These are phyloP conservation scores for Pseudonaja textilis DNA, from an alignment of 2,113 vertebrate genomes.

Conservation along the genomic window DNA sequence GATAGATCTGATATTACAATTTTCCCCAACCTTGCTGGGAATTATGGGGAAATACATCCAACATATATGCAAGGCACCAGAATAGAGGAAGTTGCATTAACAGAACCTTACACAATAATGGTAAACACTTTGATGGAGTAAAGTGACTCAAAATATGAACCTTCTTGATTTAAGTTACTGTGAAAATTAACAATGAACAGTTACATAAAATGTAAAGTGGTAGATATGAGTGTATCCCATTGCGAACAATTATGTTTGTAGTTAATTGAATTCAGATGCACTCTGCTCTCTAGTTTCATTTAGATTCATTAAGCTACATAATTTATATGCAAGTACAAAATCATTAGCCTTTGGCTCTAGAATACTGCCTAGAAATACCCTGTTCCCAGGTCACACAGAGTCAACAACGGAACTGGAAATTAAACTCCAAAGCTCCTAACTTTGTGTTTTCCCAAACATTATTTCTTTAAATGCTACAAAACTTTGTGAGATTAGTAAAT, in stretches of 20 bases:
- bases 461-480: slow-evolving; percentile 9
- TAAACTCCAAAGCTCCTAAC: not conserved
- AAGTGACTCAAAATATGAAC: slow-evolving; percentile 10
- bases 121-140: not conserved
- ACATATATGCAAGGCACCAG: not conserved
- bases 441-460: not conserved
- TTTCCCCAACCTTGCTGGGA: not conserved
- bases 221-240: not conserved
- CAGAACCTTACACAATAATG: not conserved
- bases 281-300: slow-evolving; percentile 32
- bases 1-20: not conserved
- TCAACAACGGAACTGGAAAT: slow-evolving; percentile 8
- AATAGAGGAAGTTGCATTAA: not conserved
- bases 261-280: slow-evolving; percentile 5
- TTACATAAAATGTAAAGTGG: not conserved
- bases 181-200: not conserved
- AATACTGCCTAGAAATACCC: not conserved
- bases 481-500: not conserved
- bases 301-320: not conserved
- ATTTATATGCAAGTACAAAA: not conserved
- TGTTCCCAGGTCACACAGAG: slow-evolving; percentile 7
- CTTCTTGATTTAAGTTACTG: not conserved
- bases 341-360: not conserved
- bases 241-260: not conserved
- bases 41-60: not conserved